Conservation (phyloP, 2,113 vertebrate genomes). For the Choloepus hoffmanni region DNA sequence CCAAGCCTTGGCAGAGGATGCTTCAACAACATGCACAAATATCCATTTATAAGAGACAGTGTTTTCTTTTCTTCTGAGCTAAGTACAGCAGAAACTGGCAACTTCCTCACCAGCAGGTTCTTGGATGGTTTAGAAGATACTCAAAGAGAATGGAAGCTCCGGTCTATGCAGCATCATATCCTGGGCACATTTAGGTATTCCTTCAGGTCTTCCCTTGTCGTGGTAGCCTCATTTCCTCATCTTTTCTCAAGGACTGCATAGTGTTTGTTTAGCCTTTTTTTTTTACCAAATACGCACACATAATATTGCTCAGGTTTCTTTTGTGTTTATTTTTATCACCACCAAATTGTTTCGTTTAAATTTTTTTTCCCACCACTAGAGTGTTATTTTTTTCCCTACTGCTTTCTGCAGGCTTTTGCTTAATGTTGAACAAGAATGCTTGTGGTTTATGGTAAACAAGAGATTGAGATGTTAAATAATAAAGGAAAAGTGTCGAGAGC, state of each 20-base stretch:
- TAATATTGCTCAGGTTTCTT: neutral
- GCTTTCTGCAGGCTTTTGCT: neutral
- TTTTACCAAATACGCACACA: neutral
- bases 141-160: neutral
- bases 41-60: neutral
- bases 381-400: neutral
- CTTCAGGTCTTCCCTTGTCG: neutral
- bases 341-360: neutral
- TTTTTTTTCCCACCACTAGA: neutral
- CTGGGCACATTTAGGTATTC: neutral
- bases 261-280: neutral
- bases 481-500: neutral
- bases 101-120: neutral
- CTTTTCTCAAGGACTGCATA: neutral
- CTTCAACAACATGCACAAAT: fast-evolving
- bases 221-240: neutral
- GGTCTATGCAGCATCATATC: neutral
- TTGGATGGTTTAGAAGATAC: neutral
- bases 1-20: neutral
- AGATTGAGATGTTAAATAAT: neutral
- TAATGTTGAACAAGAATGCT: neutral
- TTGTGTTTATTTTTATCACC: conserved; percentile 9
- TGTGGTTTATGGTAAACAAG: neutral
- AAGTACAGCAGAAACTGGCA: neutral
- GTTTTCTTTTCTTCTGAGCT: neutral